Conservation (phyloP, 2,888 invertebrate species). For the Pyrochroa serraticornis region DNA sequence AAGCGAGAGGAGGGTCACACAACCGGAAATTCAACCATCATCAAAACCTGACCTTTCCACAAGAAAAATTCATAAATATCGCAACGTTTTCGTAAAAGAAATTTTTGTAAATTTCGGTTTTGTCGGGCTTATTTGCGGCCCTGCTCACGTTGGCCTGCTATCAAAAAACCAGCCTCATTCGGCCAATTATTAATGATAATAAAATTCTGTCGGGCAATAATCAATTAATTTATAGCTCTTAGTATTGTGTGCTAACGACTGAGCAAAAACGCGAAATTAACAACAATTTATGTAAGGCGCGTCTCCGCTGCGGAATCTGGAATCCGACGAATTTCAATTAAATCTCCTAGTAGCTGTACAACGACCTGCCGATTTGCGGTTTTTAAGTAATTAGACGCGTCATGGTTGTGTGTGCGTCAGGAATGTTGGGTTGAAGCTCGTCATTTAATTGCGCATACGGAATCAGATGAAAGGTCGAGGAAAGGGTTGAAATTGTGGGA, state of each 20-base stretch:
- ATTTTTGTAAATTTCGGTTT: too few species aligned
- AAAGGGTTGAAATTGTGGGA: too few species aligned
- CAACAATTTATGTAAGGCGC: too few species aligned
- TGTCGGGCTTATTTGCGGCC: slow-evolving; percentile 15
- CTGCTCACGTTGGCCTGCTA: slow-evolving; percentile 24
- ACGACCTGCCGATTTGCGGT: slow-evolving; percentile 16
- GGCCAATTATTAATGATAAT: slow-evolving; percentile 34
- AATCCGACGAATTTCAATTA: slow-evolving; percentile 26
- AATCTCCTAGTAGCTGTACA: slow-evolving; percentile 15
- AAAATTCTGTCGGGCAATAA: slow-evolving; percentile 34
- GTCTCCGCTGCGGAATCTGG: slow-evolving; percentile 12
- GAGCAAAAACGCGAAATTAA: slow-evolving; percentile 29
- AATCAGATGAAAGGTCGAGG: too few species aligned
- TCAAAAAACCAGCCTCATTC: slow-evolving; percentile 26
- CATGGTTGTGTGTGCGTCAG: too few species aligned
- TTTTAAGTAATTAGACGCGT: neutral
- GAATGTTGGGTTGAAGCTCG: too few species aligned
- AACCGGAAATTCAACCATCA: neutral
- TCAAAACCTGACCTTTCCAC: neutral
- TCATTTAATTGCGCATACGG: too few species aligned
- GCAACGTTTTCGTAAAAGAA: neutral
- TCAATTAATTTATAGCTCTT: slow-evolving; percentile 41
- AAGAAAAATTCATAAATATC: slow-evolving; percentile 4
- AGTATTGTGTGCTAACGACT: slow-evolving; percentile 41
- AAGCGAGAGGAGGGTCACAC: too few species aligned